phyloP scores from a whole-genome alignment of 2,888 invertebrate genomes.

The Pelosia muscerda region DNA sequence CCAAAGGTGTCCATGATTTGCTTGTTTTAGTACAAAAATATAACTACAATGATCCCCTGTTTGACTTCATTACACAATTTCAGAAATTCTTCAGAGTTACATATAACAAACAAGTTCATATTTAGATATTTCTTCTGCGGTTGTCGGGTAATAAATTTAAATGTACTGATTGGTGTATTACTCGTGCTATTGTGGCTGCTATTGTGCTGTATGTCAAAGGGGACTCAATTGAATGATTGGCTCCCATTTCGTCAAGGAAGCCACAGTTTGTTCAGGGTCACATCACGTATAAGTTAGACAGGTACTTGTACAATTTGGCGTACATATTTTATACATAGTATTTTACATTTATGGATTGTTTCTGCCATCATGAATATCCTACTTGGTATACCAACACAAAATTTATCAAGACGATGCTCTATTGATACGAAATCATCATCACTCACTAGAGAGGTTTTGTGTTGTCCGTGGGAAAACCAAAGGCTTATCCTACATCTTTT shows the following conservation, averaged over 20 bases:
- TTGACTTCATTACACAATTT: too few species aligned
- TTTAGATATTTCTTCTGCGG: neutral
- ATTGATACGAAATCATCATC: too few species aligned
- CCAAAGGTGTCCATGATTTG: too few species aligned
- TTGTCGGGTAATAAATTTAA: neutral
- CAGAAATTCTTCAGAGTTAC: neutral
- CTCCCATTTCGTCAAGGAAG: constrained; percentile 35
- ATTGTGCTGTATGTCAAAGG: constrained; percentile 6
- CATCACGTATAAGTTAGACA: constrained; percentile 7
- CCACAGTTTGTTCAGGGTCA: constrained; percentile 26
- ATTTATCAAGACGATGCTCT: neutral
- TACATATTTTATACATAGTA: neutral
- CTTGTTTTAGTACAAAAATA: too few species aligned
- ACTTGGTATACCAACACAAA: too few species aligned
- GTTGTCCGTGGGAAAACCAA: too few species aligned
- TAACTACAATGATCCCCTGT: too few species aligned
- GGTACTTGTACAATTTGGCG: constrained; percentile 18
- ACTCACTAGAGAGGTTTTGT: too few species aligned
- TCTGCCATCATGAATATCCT: neutral
- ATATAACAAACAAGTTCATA: neutral
- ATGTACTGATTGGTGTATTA: constrained; percentile 6
- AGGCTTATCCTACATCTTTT: too few species aligned
- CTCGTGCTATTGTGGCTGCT: constrained; percentile 8
- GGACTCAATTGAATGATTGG: constrained; percentile 69
- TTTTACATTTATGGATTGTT: neutral